A percentile compares a stretch with the other conserved stretches of the same genome.
Conservation (phyloP, 2,113 vertebrate species). For the Lontra canadensis region DNA sequence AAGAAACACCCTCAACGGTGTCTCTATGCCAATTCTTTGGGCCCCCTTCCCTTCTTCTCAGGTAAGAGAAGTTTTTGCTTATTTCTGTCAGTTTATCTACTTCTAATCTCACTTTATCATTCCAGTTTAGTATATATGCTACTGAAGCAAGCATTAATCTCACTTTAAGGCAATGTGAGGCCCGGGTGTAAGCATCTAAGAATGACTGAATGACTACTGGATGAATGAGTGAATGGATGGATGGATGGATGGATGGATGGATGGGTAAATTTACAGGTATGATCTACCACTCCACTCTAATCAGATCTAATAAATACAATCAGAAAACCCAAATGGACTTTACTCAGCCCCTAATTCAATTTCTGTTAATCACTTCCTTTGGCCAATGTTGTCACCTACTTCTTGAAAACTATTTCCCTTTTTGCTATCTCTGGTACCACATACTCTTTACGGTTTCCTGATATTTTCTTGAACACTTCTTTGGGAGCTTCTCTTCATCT, state of each 20-base stretch:
- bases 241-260: not conserved
- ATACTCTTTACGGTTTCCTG: not conserved
- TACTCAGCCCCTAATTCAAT: conserved; percentile 5
- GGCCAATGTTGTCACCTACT: not conserved
- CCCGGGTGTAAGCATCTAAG: not conserved
- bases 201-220: not conserved
- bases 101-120: not conserved
- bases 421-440: not conserved
- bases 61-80: not conserved
- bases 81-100: not conserved
- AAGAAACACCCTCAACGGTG: not conserved
- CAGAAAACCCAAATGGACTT: not conserved
- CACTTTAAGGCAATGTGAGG: not conserved
- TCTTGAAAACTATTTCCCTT: not conserved
- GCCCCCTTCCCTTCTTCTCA: not conserved
- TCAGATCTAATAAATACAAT: not conserved
- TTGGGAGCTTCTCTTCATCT: not conserved
- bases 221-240: not conserved
- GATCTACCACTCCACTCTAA: not conserved
- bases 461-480: not conserved
- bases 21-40: not conserved
- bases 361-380: not conserved
- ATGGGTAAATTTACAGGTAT: not conserved
- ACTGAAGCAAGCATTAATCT: not conserved
- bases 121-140: not conserved